Percentiles rank a stretch among this genome's conserved stretches.
Evolutionary conservation across 2,113 vertebrate genomes (phyloP).

Genomic region (Cercopithecus mona): DNA sequence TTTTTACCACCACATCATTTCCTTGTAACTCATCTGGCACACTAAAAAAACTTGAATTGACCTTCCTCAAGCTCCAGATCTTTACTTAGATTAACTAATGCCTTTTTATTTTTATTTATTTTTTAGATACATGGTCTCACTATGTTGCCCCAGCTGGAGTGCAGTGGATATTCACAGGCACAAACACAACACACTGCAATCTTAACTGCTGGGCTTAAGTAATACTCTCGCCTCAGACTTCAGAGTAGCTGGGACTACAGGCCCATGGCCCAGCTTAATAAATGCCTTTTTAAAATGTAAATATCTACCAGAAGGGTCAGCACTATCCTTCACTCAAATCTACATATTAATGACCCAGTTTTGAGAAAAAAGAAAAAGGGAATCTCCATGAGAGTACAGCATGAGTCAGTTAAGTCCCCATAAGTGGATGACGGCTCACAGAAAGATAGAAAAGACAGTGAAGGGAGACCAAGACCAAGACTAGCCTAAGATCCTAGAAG

Average conservation of each 20-base stretch:
- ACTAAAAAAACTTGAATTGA: not conserved
- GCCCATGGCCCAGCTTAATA: not conserved
- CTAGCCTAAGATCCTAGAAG: not conserved
- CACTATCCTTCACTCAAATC: not conserved
- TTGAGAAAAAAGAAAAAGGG: not conserved
- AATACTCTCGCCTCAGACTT: not conserved
- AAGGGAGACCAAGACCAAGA: not conserved
- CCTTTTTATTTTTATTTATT: not conserved
- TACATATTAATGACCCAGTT: not conserved
- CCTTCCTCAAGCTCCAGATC: not conserved
- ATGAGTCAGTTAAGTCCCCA: not conserved
- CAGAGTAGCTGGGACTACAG: not conserved
- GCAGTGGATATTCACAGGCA: not conserved
- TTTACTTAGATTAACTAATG: slow-evolving; percentile 10
- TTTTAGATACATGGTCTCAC: not conserved
- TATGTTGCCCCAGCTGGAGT: not conserved
- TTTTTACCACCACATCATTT: not conserved
- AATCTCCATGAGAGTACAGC: not conserved
- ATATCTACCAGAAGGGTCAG: not conserved
- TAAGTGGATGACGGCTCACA: not conserved
- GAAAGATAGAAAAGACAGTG: not conserved
- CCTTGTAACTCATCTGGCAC: not conserved
- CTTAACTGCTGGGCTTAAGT: not conserved
- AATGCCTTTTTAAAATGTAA: not conserved
- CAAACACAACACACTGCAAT: not conserved